These are phyloP conservation scores for Drosophila sturtevanti DNA, from an alignment of 1,140 invertebrate genomes.

Conservation along the genomic window DNA sequence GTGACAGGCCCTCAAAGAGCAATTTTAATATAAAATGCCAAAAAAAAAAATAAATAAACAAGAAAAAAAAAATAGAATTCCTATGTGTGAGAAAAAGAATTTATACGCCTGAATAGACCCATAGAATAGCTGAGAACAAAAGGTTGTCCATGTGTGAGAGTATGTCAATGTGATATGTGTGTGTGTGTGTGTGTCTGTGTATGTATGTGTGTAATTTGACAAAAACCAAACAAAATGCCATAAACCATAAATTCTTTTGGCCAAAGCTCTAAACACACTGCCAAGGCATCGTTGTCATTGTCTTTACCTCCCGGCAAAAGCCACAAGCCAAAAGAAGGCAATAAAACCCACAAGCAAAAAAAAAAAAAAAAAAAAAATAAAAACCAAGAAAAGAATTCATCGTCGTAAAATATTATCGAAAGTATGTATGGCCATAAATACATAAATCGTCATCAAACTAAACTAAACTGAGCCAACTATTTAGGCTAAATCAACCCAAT, in stretches of 20 bases:
- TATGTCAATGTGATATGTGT: background rate
- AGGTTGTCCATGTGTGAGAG: slow-evolving; percentile 43
- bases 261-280: slow-evolving; percentile 59
- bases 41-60: slow-evolving; percentile 32
- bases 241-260: slow-evolving; percentile 72
- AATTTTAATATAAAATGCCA: slow-evolving; percentile 69
- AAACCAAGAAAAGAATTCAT: slow-evolving; percentile 22
- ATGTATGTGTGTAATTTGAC: slow-evolving; percentile 65
- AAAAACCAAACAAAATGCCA: slow-evolving; percentile 66
- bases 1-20: slow-evolving; percentile 60
- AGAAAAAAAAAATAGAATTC: slow-evolving; percentile 25
- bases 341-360: slow-evolving; percentile 65
- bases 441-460: slow-evolving; percentile 67
- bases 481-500: slow-evolving; percentile 54
- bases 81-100: slow-evolving; percentile 65
- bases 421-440: slow-evolving; percentile 52
- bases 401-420: slow-evolving; percentile 78
- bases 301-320: slow-evolving; percentile 32
- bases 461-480: slow-evolving; percentile 53
- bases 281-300: slow-evolving; percentile 39
- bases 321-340: slow-evolving; percentile 7
- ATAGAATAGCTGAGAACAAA: slow-evolving; percentile 47
- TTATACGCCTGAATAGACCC: slow-evolving; percentile 55
- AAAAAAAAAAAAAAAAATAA: slow-evolving; percentile 40
- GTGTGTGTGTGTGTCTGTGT: slow-evolving; percentile 20